Base-by-base conservation (phyloP, 2,113 vertebrate genomes). In the Vanacampus margaritifer region DNA sequence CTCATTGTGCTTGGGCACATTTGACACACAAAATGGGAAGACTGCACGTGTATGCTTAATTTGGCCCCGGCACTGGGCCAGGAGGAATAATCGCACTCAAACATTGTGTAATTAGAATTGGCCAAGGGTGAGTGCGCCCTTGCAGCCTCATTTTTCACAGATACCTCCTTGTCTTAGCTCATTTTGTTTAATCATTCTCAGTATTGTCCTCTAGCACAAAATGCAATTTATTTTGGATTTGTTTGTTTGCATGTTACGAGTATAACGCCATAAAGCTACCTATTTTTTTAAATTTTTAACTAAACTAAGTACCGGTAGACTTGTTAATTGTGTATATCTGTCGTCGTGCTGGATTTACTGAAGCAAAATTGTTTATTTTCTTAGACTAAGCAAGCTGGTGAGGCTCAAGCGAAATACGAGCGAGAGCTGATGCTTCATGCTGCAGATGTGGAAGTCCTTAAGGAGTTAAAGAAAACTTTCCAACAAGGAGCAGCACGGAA, bases 351-450 rank as follows among this genome's bases (percentile, higher is more conserved):
- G 5, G 24, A 28, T 56, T 56, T 56, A 51, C 21, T 1, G 9
- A 35, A 3, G 2, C 9, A 51, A 21, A 23, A 2, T n/a, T 23
- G 12, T n/a, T 61, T 41, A 0, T 61, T 39, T 14, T 11, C 65
- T 1, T 64, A 98, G 96, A 94, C 94, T 21, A 95, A 94, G 83
- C 90, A 96, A 71, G 95, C 96, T 35, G 88, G 90, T 58, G 96
- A 98, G 87, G 95, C 96, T 2, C 96, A 98, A 76, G 94, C 94
- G 53, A 98, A 98, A 37, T 99, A 99, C 1, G 95, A 99, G 74
- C 85, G 95, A 39, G 97, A 99, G 71, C 62, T 99, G 58, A 98
- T 98, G 95, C 92, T 98, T 3, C 97, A 99, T 43, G 95, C 96
- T 43, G 95, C 95, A 0, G 95, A 99, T 28, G 95, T 99, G 5